Evolutionary conservation across 2,113 vertebrate genomes (phyloP).

Genomic region (Puffinus mauretanicus): DNA sequence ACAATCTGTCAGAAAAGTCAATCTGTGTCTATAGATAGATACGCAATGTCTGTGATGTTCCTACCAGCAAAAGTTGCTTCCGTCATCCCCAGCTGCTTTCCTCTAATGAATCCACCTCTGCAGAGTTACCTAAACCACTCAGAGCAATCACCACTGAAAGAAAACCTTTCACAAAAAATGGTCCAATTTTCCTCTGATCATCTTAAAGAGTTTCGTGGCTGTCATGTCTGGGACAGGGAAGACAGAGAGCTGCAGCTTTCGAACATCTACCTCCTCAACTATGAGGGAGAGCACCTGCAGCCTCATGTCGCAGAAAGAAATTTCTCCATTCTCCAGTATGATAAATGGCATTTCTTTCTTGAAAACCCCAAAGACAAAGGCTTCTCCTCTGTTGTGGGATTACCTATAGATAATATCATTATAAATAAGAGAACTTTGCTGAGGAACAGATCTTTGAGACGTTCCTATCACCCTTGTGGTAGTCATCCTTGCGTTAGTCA

Average conservation of each 20-base stretch:
- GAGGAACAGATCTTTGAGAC: neutral
- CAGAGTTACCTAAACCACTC: neutral
- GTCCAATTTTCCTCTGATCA: neutral
- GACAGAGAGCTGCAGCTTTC: neutral
- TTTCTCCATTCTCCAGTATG: neutral
- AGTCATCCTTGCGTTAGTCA: neutral
- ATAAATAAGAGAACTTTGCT: neutral
- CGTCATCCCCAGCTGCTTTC: constrained; percentile 1
- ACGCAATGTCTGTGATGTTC: neutral
- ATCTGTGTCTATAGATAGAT: constrained; percentile 1
- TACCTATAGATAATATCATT: neutral
- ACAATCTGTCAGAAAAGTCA: constrained; percentile 46
- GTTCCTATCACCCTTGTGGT: neutral
- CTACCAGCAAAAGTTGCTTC: constrained; percentile 33
- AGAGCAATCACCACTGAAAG: neutral
- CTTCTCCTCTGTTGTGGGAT: neutral
- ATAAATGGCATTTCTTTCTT: neutral
- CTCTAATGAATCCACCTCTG: neutral
- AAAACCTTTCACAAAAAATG: neutral
- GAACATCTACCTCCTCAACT: neutral
- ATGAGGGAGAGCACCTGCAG: neutral
- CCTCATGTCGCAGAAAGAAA: neutral
- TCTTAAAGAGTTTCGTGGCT: neutral
- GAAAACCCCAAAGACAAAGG: neutral
- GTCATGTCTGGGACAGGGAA: neutral